Conservation (phyloP, 2,113 vertebrate species). For the Atherinomorus stipes region DNA sequence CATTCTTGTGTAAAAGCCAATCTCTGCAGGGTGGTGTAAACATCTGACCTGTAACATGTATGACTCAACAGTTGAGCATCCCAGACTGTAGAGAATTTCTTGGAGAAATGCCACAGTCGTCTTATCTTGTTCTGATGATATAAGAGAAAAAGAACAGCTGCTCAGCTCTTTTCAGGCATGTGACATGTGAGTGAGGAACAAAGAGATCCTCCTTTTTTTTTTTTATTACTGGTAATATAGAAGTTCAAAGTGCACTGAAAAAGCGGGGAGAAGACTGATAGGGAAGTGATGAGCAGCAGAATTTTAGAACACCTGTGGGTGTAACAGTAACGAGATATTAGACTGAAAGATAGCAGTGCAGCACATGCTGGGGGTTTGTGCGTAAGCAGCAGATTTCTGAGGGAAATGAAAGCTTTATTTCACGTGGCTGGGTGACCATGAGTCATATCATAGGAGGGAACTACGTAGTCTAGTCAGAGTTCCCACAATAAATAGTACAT, state of each 20-base stretch:
- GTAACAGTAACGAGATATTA: slow-evolving; percentile 13
- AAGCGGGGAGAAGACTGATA: slow-evolving; percentile 53
- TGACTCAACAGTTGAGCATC: neutral
- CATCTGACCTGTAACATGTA: neutral
- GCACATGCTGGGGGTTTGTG: neutral
- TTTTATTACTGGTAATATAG: slow-evolving; percentile 66
- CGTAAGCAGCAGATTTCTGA: slow-evolving; percentile 24
- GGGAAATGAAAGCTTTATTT: neutral
- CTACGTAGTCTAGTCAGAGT: neutral
- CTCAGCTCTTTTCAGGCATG: slow-evolving; percentile 66
- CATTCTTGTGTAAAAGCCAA: neutral
- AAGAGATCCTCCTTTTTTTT: slow-evolving; percentile 42
- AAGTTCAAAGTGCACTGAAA: slow-evolving; percentile 71
- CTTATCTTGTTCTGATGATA: slow-evolving; percentile 52
- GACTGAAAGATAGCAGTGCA: neutral
- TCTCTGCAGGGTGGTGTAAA: neutral
- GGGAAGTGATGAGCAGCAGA: slow-evolving; percentile 56
- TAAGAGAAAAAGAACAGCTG: slow-evolving; percentile 31
- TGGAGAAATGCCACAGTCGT: neutral
- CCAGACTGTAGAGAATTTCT: neutral
- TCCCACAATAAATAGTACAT: neutral
- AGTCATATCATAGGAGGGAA: neutral
- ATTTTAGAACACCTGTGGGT: neutral
- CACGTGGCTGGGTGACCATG: neutral
- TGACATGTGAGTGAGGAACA: slow-evolving; percentile 40